Evolutionary conservation across 2,113 vertebrate genomes (phyloP).

Genomic region (Callipepla californica): DNA sequence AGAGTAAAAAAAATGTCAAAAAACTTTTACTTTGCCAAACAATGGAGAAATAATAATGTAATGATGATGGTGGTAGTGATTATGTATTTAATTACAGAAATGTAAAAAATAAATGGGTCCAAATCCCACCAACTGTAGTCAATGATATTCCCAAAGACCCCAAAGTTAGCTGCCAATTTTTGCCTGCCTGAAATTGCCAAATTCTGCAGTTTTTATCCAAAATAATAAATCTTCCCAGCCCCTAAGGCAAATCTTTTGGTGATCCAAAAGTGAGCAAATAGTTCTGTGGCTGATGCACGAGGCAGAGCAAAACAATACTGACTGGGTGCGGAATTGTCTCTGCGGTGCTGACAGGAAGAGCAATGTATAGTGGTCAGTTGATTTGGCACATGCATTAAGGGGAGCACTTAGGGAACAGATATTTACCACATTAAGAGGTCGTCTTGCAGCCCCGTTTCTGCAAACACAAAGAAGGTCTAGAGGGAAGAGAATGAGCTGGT

Average conservation of each 20-base stretch:
- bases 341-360: slow-evolving; percentile 28
- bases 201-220: not conserved
- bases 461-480: not conserved
- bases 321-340: slow-evolving; percentile 18
- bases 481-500: slow-evolving; percentile 4
- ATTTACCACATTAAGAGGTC: not conserved
- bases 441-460: not conserved
- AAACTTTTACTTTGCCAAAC: not conserved
- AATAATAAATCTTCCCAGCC: not conserved
- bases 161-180: not conserved
- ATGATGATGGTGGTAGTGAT: not conserved
- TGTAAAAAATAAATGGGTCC: not conserved
- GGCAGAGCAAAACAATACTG: not conserved
- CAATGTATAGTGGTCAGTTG: not conserved
- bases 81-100: slow-evolving; percentile 18
- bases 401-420: not conserved
- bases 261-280: not conserved
- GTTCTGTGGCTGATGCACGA: not conserved
- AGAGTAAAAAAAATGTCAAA: not conserved
- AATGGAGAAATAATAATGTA: slow-evolving; percentile 34
- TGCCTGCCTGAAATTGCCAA: not conserved
- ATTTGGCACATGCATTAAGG: not conserved
- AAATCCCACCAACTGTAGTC: not conserved
- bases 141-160: slow-evolving; percentile 23
- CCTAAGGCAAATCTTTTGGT: slow-evolving; percentile 14